Percentiles rank a stretch among this genome's conserved stretches.
Conservation (phyloP, 1,140 invertebrate genomes). For the Ceratina calcarata region DNA sequence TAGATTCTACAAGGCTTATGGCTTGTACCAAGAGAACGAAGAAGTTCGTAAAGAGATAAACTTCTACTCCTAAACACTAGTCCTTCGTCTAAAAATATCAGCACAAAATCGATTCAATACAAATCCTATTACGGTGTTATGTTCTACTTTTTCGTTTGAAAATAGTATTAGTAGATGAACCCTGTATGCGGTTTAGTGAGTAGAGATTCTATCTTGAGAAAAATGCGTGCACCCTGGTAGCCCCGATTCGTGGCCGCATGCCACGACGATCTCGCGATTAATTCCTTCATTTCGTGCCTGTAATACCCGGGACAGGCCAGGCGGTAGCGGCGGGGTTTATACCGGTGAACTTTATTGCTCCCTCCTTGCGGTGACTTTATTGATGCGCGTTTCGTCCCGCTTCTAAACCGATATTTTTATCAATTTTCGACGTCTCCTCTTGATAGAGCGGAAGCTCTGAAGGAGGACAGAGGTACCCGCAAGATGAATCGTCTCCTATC, state of each 20-base stretch:
- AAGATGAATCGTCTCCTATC: constrained; percentile 21
- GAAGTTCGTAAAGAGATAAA: no score
- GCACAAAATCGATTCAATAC: no score
- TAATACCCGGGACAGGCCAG: not conserved
- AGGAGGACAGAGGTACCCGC: not conserved
- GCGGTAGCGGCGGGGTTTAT: not conserved
- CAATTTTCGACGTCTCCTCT: constrained; percentile 15
- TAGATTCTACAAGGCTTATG: no score
- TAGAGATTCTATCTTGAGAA: not conserved
- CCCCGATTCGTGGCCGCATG: not conserved
- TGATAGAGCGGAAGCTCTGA: not conserved
- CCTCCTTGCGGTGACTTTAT: not conserved
- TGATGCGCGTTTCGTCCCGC: not conserved
- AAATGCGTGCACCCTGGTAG: not conserved
- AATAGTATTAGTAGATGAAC: no score
- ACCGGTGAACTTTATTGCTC: constrained; percentile 4
- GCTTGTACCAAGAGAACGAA: no score
- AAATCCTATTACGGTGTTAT: no score
- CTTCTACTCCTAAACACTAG: no score
- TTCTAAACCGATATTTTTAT: constrained; percentile 17
- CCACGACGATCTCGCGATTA: constrained; percentile 1
- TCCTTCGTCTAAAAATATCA: no score
- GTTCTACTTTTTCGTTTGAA: not conserved
- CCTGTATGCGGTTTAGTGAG: no score
- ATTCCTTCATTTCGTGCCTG: not conserved